A percentile compares a stretch with the other conserved stretches of the same genome.
phyloP scores from a whole-genome alignment of 1,140 invertebrate genomes.

The Neoseiulus cucumeris region DNA sequence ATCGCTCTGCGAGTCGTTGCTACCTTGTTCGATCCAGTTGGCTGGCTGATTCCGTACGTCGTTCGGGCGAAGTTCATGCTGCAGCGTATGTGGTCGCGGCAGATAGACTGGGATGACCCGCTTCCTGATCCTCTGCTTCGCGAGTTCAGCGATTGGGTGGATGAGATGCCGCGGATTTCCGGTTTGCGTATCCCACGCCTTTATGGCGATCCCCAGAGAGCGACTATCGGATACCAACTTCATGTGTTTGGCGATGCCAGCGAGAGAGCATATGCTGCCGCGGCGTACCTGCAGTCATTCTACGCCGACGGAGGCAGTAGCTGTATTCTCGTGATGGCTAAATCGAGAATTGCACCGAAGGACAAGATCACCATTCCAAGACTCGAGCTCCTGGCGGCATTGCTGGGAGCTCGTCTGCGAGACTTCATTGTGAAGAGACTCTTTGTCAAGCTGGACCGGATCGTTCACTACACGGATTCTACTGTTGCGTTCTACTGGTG shows the following conservation, averaged over 20 bases:
- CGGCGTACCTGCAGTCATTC: conserved; percentile 9
- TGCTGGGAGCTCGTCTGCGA: conserved; percentile 5
- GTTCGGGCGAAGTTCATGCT: conserved; percentile 16
- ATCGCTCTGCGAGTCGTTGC: conserved; percentile 13
- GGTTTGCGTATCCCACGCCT: not conserved
- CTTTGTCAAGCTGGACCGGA: not conserved
- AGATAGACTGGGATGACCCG: conserved; percentile 17
- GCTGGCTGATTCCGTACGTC: conserved; percentile 13
- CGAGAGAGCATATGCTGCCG: conserved; percentile 16
- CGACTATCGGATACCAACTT: not conserved
- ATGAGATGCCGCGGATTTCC: not conserved
- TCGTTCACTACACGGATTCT: not conserved
- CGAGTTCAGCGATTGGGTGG: conserved; percentile 13
- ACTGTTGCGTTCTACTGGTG: not conserved
- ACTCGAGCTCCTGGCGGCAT: conserved; percentile 6
- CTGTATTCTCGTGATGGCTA: not conserved
- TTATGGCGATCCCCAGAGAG: not conserved
- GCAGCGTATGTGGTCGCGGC: conserved; percentile 15
- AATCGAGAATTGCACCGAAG: conserved; percentile 14
- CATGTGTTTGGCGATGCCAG: conserved; percentile 16
- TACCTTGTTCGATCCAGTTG: conserved; percentile 17
- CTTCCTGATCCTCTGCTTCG: conserved; percentile 6
- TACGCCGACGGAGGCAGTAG: not conserved
- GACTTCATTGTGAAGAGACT: not conserved
- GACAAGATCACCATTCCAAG: conserved; percentile 12